Evolutionary conservation across 2,888 invertebrate species (phyloP), one percentile per base, ranked within the genome.

Genomic region (Pomacea canaliculata): DNA sequence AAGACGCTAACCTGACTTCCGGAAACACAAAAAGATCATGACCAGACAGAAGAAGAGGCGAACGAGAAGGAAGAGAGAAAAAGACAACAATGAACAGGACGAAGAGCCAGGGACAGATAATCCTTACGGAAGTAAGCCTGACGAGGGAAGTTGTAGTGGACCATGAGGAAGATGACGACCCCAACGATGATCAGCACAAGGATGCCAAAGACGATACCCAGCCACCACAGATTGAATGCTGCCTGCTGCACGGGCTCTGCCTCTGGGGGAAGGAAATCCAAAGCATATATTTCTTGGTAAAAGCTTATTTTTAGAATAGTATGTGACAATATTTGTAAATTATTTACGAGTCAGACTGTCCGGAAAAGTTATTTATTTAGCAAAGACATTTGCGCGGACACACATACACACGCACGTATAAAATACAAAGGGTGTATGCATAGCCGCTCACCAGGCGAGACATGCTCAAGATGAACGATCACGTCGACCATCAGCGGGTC

Each of bases 141-240:
- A 13, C 68, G 27, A 37, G 68, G 68, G 19, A 27, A 68, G 68
- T 68, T 68, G 48, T 5, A 68, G 68, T 68, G 48, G 48, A 68
- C 48, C 68, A 68, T 68, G 9, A 68, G 37, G 68, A 68, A 68
- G 27, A 68, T 37, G 27, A 68, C 7, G 7, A 68, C 8, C 4
- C 37, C 68, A 13, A 37, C 68, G 48, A 68, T 68, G 48, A 68
- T 19, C 37, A 68, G 8, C 13, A 68, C 1, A 37, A 68, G 18
- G 37, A 46, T 12, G 12, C 68, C 68, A 46, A 27, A 68, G 37
- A 68, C 68, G 27, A 68, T 68, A 10, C 37, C 68, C 68, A 68
- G 19, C 68, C 68, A 68, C 68, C 68, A 68, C 37, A 68, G 68
- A 68, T 9, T 68, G 37, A 19, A 1, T 1, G 27, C 37, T 5